Conservation (phyloP, 1,140 invertebrate species). For the Drosophila tristis region DNA sequence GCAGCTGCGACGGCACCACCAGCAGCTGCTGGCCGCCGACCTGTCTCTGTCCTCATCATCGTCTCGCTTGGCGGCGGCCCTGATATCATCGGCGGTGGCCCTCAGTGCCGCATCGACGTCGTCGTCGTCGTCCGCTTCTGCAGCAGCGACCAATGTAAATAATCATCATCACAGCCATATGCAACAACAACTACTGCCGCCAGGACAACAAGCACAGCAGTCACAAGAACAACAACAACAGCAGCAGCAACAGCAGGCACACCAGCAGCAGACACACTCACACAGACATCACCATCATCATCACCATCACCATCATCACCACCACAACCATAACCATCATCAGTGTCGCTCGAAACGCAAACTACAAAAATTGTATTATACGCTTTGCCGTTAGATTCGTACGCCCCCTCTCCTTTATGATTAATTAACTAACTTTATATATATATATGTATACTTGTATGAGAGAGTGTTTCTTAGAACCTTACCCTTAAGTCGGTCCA, state of each 20-base stretch:
- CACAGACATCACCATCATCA: constrained; percentile 71
- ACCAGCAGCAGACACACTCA: constrained; percentile 32
- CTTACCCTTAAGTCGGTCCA: not conserved
- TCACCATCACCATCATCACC: constrained; percentile 56
- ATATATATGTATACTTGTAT: constrained; percentile 45
- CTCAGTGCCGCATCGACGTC: constrained; percentile 56
- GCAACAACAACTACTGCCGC: constrained; percentile 46
- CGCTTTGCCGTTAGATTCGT: constrained; percentile 81
- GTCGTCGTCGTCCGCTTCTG: constrained; percentile 37
- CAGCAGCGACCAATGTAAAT: constrained; percentile 77
- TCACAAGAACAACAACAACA: constrained; percentile 47
- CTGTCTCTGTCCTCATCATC: constrained; percentile 52
- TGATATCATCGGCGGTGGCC: constrained; percentile 72
- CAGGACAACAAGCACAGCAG: constrained; percentile 30
- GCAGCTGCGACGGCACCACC: constrained; percentile 66
- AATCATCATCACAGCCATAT: constrained; percentile 78
- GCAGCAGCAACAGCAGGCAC: constrained; percentile 11
- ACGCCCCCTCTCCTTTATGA: constrained; percentile 25
- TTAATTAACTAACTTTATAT: constrained; percentile 47
- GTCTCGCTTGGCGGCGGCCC: constrained; percentile 64
- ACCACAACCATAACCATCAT: constrained; percentile 64
- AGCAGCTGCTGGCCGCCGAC: constrained; percentile 58
- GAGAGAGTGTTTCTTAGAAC: constrained; percentile 52
- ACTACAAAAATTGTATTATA: constrained; percentile 83
- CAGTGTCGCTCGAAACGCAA: constrained; percentile 82